Evolutionary conservation across 2,113 vertebrate genomes (phyloP).

Genomic region (Lophius piscatorius): DNA sequence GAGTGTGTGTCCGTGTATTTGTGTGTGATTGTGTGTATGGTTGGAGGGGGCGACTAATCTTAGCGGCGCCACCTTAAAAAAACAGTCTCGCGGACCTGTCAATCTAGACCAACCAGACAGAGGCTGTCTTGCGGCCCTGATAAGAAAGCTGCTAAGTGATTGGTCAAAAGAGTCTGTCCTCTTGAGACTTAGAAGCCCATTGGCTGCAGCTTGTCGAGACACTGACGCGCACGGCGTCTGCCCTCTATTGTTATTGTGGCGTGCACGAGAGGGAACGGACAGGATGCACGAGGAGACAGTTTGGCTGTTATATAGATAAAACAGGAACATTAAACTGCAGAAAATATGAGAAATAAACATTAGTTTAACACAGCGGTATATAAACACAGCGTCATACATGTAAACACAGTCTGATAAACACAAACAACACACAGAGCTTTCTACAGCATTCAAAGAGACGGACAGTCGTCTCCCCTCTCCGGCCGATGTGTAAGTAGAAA

Average conservation of each 20-base stretch:
- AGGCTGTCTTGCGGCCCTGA: constrained; percentile 52
- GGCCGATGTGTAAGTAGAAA: constrained; percentile 77
- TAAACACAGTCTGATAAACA: not conserved
- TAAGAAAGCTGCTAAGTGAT: constrained; percentile 52
- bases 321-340: constrained; percentile 16
- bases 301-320: constrained; percentile 39
- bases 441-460: constrained; percentile 2
- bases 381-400: not conserved
- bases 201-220: constrained; percentile 72
- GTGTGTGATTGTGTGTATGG: not conserved
- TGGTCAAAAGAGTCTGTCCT: constrained; percentile 49
- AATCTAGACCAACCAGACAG: constrained; percentile 74
- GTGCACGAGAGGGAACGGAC: constrained; percentile 61
- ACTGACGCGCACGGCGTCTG: constrained; percentile 74
- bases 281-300: constrained; percentile 74
- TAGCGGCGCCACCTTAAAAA: constrained; percentile 66
- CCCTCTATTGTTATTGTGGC: constrained; percentile 79
- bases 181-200: constrained; percentile 57
- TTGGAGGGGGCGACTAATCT: constrained; percentile 43
- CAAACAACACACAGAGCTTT: constrained; percentile 21
- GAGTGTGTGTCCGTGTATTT: constrained; percentile 18
- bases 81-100: constrained; percentile 75
- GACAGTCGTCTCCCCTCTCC: constrained; percentile 13
- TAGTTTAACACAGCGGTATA: not conserved
- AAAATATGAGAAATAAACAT: not conserved